Conservation (phyloP, 2,797 vertebrate genomes). For the Amblyraja radiata region DNA sequence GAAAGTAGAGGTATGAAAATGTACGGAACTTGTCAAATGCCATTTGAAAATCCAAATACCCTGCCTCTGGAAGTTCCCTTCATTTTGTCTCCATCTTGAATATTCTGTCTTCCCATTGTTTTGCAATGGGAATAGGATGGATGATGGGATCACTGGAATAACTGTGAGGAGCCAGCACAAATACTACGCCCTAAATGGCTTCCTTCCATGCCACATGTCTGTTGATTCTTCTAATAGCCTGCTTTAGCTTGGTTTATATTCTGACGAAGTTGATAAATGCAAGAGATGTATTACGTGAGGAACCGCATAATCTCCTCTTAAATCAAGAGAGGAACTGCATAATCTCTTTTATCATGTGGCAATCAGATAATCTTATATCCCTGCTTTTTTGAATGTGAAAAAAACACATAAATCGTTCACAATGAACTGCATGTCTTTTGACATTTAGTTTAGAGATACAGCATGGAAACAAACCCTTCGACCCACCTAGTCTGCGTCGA, state of each 20-base stretch:
- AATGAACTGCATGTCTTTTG: not conserved
- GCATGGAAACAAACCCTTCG: too few species aligned
- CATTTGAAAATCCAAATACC: too few species aligned
- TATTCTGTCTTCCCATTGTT: not conserved
- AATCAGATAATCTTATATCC: not conserved
- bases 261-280: not conserved
- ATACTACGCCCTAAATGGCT: not conserved
- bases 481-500: too few species aligned
- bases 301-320: not conserved
- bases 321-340: not conserved
- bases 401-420: not conserved
- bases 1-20: too few species aligned
- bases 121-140: not conserved
- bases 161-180: not conserved
- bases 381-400: not conserved
- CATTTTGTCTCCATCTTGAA: too few species aligned
- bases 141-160: not conserved
- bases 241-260: not conserved
- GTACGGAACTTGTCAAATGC: too few species aligned
- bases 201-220: not conserved
- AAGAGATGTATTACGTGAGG: not conserved
- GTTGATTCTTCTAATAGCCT: not conserved
- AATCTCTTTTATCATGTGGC: not conserved
- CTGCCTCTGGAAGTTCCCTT: too few species aligned
- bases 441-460: too few species aligned